These are phyloP conservation scores for Altica lythri DNA, from an alignment of 2,888 invertebrate genomes.

Conservation along the genomic window DNA sequence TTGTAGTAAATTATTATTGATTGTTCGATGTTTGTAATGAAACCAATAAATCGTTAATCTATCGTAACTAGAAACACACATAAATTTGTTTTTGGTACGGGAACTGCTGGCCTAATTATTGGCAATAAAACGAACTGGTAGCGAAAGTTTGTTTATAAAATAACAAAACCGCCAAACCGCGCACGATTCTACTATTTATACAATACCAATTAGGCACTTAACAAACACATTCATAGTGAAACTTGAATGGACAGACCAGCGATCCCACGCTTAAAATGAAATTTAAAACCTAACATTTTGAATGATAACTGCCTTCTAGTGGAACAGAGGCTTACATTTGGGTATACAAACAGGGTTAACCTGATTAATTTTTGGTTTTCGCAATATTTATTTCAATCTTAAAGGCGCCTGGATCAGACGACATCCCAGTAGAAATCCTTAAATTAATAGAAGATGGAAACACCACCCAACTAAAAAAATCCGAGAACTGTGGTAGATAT, in stretches of 20 bases:
- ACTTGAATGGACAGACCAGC: slow-evolving; percentile 24
- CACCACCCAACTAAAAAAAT: too few species aligned
- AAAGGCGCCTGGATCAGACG: too few species aligned
- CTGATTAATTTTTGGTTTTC: too few species aligned
- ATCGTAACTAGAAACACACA: slow-evolving; percentile 15
- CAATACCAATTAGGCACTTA: slow-evolving; percentile 48
- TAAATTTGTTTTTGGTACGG: slow-evolving; percentile 21
- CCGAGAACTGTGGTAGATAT: too few species aligned
- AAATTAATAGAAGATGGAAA: too few species aligned
- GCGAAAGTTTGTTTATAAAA: slow-evolving; percentile 46
- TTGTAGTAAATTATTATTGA: too few species aligned
- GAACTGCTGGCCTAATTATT: background rate
- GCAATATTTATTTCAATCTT: too few species aligned
- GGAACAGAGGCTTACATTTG: background rate
- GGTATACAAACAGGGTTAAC: too few species aligned
- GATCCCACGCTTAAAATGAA: slow-evolving; percentile 44
- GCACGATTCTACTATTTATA: slow-evolving; percentile 47
- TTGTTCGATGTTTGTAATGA: too few species aligned
- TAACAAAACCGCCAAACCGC: slow-evolving; percentile 41
- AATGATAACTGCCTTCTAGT: slow-evolving; percentile 35
- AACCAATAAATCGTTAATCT: too few species aligned
- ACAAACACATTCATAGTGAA: slow-evolving; percentile 43
- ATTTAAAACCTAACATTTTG: slow-evolving; percentile 47
- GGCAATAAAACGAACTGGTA: slow-evolving; percentile 23
- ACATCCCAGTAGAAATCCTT: too few species aligned